phyloP scores from a whole-genome alignment of 2,888 invertebrate species.

The Chrysina gloriosa region DNA sequence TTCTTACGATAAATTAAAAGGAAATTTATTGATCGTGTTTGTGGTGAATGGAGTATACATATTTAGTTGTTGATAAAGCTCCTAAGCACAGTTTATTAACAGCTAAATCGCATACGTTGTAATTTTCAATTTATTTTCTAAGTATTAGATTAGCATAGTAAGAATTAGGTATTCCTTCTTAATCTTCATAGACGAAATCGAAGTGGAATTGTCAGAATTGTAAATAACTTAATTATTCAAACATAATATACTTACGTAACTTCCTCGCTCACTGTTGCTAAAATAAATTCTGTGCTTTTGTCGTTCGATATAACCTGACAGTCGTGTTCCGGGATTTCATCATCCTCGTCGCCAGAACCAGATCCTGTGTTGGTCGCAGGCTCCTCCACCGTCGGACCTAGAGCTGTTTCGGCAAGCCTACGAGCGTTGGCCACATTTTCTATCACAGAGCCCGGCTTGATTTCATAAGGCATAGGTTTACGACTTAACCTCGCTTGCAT shows the following conservation, averaged over 20 bases:
- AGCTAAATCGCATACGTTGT: too few relatives aligned
- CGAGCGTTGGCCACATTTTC: conserved; percentile 89
- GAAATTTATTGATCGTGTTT: too few relatives aligned
- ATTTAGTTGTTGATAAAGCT: too few relatives aligned
- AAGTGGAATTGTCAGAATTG: too few relatives aligned
- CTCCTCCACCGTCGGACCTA: conserved; percentile 78
- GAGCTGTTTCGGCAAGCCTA: conserved; percentile 82
- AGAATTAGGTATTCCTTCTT: too few relatives aligned
- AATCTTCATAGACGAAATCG: too few relatives aligned
- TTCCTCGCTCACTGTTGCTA: conserved; percentile 89
- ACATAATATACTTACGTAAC: conserved; percentile 81
- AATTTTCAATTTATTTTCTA: too few relatives aligned
- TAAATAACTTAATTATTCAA: too few relatives aligned
- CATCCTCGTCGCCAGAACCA: conserved; percentile 88
- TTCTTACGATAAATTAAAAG: too few relatives aligned
- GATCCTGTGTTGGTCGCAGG: conserved; percentile 91
- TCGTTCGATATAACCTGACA: conserved; percentile 91
- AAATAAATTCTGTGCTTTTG: conserved; percentile 90
- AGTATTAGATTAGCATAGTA: too few relatives aligned
- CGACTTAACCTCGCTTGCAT: conserved; percentile 84
- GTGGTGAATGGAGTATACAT: too few relatives aligned
- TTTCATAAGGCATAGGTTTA: conserved; percentile 80
- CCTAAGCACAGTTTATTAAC: too few relatives aligned
- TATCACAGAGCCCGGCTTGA: conserved; percentile 83
- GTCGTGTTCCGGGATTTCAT: conserved; percentile 72